phyloP scores from a whole-genome alignment of 2,113 vertebrate species.

The Scytalopus superciliaris region DNA sequence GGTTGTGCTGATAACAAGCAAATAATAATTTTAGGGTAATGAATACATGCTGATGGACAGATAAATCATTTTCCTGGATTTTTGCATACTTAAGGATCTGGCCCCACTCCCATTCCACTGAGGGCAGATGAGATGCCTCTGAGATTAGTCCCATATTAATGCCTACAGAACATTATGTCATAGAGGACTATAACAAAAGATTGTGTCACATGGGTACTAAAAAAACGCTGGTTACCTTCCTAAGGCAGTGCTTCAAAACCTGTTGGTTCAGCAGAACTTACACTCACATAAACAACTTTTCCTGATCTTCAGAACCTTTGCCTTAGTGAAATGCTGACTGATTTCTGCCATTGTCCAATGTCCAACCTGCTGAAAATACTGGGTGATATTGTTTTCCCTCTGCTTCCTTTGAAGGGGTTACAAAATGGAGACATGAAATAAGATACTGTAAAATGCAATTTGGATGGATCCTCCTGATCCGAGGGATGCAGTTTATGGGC shows the following conservation, averaged over 20 bases:
- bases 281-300: background rate
- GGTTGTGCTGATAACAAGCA: background rate
- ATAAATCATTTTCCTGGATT: constrained; percentile 36
- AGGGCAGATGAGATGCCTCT: constrained; percentile 7
- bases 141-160: constrained; percentile 32
- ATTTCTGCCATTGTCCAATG: background rate
- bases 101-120: background rate
- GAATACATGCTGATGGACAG: constrained; percentile 48
- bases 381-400: background rate
- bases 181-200: constrained; percentile 8
- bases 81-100: constrained; percentile 17
- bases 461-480: background rate
- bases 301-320: background rate
- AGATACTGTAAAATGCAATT: background rate
- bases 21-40: constrained; percentile 45
- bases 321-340: constrained; percentile 15
- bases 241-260: constrained; percentile 23
- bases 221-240: background rate
- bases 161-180: constrained; percentile 17
- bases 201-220: constrained; percentile 5
- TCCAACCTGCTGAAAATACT: background rate
- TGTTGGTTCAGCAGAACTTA: constrained; percentile 29
- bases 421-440: background rate
- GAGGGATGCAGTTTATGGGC: background rate
- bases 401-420: background rate